These are phyloP conservation scores for Osmerus eperlanus DNA, from an alignment of 2,113 vertebrate genomes.

Conservation along the genomic window DNA sequence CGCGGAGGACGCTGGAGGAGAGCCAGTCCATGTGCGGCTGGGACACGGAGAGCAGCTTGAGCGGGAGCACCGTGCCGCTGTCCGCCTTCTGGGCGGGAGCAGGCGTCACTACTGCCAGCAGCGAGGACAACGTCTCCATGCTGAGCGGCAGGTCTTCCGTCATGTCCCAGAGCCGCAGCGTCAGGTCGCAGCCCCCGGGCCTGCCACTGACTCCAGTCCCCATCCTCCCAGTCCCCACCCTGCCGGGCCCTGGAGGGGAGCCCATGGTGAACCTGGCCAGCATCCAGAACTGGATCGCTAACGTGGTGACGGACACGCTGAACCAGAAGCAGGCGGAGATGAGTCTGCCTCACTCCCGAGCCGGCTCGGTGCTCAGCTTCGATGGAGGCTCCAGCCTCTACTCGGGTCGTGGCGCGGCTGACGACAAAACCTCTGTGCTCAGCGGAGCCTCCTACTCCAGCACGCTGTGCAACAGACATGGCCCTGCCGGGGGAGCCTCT, in stretches of 20 bases:
- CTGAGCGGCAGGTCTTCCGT: slow-evolving; percentile 77
- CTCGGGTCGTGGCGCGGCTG: slow-evolving; percentile 58
- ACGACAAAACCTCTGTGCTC: slow-evolving; percentile 78
- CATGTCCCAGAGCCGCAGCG: slow-evolving; percentile 68
- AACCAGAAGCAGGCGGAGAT: slow-evolving; percentile 90
- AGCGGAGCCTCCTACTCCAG: slow-evolving; percentile 69
- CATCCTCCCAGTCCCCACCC: slow-evolving; percentile 63
- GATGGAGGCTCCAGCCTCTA: slow-evolving; percentile 51
- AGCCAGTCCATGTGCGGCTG: slow-evolving; percentile 87
- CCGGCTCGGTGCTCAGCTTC: slow-evolving; percentile 64
- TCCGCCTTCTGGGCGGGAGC: slow-evolving; percentile 81
- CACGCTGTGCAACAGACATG: slow-evolving; percentile 48
- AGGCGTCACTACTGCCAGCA: slow-evolving; percentile 44
- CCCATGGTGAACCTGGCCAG: slow-evolving; percentile 83
- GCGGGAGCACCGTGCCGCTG: slow-evolving; percentile 80
- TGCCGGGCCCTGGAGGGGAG: slow-evolving; percentile 76
- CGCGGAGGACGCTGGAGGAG: slow-evolving; percentile 85
- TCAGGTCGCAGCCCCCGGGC: slow-evolving; percentile 34
- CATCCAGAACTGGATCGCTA: slow-evolving; percentile 96
- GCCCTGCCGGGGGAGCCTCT: slow-evolving; percentile 13
- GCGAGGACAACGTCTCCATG: slow-evolving; percentile 79
- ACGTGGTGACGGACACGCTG: slow-evolving; percentile 87
- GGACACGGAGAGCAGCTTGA: slow-evolving; percentile 78
- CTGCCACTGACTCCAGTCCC: slow-evolving; percentile 31
- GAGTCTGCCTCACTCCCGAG: slow-evolving; percentile 65